These are phyloP conservation scores for Ennomos fuscantarius DNA, from an alignment of 2,888 invertebrate genomes.

Conservation along the genomic window DNA sequence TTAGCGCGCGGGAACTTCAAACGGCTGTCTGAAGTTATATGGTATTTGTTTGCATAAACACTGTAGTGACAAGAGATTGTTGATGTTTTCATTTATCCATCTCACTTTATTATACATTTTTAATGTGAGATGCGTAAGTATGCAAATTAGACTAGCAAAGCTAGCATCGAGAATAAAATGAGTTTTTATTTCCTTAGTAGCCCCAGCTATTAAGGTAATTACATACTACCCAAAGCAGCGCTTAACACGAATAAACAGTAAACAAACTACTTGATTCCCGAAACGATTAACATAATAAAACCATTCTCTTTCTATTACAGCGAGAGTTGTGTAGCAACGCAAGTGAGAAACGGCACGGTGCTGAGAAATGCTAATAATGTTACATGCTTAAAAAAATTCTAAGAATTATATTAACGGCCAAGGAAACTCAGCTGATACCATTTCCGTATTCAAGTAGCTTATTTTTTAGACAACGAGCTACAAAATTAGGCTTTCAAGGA, in stretches of 20 bases:
- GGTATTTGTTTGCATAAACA: too few relatives aligned
- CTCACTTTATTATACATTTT: too few relatives aligned
- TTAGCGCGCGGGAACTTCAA: too few relatives aligned
- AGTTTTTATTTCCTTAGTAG: slow-evolving; percentile 5
- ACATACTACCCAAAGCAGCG: slow-evolving; percentile 5
- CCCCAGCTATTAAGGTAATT: slow-evolving; percentile 16
- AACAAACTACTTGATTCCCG: slow-evolving; percentile 21
- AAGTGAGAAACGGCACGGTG: slow-evolving; percentile 3
- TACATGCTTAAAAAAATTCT: too few relatives aligned
- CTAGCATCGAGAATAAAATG: slow-evolving; percentile 1
- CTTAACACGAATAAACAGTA: slow-evolving; percentile 4
- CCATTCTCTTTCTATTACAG: slow-evolving; percentile 29
- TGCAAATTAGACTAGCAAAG: not conserved
- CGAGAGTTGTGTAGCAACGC: not conserved
- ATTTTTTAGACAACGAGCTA: slow-evolving; percentile 6
- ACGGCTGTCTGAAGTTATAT: too few relatives aligned
- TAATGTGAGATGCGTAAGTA: too few relatives aligned
- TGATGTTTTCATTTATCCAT: too few relatives aligned
- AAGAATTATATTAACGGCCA: too few relatives aligned
- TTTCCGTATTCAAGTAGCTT: too few relatives aligned
- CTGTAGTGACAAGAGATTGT: too few relatives aligned
- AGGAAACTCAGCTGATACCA: too few relatives aligned
- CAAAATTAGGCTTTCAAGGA: slow-evolving; percentile 21
- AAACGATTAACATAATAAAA: slow-evolving; percentile 33
- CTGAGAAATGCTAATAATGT: not conserved